Evolutionary conservation across 2,888 invertebrate genomes (phyloP).

Genomic region (Tetragonula carbonaria): DNA sequence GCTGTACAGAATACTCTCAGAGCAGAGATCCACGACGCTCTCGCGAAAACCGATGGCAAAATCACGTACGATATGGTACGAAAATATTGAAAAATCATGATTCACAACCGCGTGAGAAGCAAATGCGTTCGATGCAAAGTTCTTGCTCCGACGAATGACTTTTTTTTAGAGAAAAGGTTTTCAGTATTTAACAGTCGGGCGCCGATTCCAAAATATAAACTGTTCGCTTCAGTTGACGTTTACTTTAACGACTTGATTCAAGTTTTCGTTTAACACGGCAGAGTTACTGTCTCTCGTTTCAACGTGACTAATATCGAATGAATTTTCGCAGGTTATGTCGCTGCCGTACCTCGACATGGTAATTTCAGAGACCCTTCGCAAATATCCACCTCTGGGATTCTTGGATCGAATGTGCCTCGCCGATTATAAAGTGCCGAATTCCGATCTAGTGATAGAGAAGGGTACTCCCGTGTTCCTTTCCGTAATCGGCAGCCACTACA

Average conservation of each 20-base stretch:
- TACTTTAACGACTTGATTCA: too few species aligned
- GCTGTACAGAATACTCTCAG: constrained; percentile 72
- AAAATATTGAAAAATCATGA: neutral
- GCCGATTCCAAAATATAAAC: too few species aligned
- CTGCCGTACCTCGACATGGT: constrained; percentile 77
- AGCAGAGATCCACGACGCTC: constrained; percentile 66
- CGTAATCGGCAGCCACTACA: constrained; percentile 80
- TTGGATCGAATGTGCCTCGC: constrained; percentile 72
- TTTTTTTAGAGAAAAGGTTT: too few species aligned
- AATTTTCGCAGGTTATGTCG: constrained; percentile 11
- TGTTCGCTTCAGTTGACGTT: too few species aligned
- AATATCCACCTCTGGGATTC: constrained; percentile 80
- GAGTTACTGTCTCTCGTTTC: too few species aligned
- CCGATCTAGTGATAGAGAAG: constrained; percentile 74
- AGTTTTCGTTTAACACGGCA: too few species aligned
- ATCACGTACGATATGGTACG: constrained; percentile 77
- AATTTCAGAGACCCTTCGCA: constrained; percentile 81
- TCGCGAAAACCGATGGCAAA: constrained; percentile 68
- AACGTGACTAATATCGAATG: too few species aligned
- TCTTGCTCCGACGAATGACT: too few species aligned
- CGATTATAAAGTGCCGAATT: constrained; percentile 76
- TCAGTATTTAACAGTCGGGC: too few species aligned
- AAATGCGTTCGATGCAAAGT: neutral
- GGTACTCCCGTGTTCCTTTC: constrained; percentile 80
- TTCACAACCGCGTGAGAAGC: neutral